Base-by-base conservation (phyloP, 2,888 invertebrate genomes). In the Quadroppia sp. region DNA sequence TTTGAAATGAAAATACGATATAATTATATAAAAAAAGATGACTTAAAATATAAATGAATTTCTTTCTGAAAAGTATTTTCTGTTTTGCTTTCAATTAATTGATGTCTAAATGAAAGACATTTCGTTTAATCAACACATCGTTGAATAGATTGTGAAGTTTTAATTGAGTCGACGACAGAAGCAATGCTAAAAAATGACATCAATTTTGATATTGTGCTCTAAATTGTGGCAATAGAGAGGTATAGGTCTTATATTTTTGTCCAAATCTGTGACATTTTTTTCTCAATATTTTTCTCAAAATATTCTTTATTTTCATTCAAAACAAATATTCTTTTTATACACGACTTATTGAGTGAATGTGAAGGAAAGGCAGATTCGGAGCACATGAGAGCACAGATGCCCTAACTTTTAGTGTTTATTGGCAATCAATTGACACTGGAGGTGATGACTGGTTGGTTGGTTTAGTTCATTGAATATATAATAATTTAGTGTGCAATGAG, bases 381-480 rank as follows among this genome's bases (percentile, higher is more conserved):
- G 36, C 36, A 36, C 36, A 36, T 36, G 36, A 36, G 36, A 50
- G 50, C n/a, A 50, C 50, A 50, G 50, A 64, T 64, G 64, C 36
- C 28, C 20, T 36, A 61, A 64, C 64, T 64, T 64, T 64, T 15
- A 45, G 15, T 45, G 45, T 15, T 30, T 64, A 36, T 25, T 64
- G 36, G 17, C 17, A 61, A 61, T 64, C 64, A 64, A 64, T 64
- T 64, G 64, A 40, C 64, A 64, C n/a, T 64, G 36, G 1, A 11
- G 36, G 64, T 36, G 36, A 28, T 59, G 59, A 17, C n/a, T 25
- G 25, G 15, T n/a, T 64, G 64, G 64, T 64, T 64, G 64, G 64
- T 36, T 64, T 36, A 64, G 20, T 36, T 64, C 36, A 64, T 64
- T 64, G 64, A 64, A 64, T 64, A 64, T 64, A 64, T 64, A 64